Percentiles rank a stretch among this genome's conserved stretches.
Evolutionary conservation across 2,113 vertebrate genomes (phyloP).

Genomic region (Oxyruncus cristatus): DNA sequence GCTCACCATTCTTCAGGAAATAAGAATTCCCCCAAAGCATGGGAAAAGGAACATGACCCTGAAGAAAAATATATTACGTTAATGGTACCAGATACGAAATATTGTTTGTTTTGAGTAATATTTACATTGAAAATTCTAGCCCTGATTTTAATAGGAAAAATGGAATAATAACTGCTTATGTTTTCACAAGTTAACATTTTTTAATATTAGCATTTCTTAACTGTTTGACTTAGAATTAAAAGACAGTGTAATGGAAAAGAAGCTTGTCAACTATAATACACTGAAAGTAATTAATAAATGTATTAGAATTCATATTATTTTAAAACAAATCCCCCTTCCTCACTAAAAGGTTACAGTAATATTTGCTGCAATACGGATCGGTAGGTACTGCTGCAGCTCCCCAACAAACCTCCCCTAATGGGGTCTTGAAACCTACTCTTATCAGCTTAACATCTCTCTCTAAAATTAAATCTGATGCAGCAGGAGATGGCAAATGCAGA

Average conservation of each 20-base stretch:
- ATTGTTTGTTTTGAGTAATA: background rate
- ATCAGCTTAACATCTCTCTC: background rate
- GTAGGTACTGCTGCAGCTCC: background rate
- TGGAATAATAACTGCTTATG: background rate
- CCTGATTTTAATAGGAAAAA: background rate
- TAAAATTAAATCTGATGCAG: constrained; percentile 36
- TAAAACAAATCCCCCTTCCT: background rate
- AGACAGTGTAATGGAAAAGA: background rate
- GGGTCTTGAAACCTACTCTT: background rate
- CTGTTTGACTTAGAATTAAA: background rate
- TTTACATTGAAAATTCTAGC: background rate
- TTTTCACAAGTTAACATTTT: background rate
- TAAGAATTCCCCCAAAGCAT: background rate
- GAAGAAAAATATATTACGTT: background rate
- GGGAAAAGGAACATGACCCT: background rate
- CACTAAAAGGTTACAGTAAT: background rate
- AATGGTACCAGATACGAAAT: background rate
- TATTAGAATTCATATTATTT: background rate
- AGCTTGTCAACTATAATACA: background rate
- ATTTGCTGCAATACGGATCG: background rate
- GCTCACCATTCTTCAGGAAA: background rate
- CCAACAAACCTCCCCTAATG: background rate
- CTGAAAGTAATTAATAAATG: background rate
- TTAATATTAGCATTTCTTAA: background rate
- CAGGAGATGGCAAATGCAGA: constrained; percentile 25